phyloP scores from a whole-genome alignment of 2,888 invertebrate genomes.

The Lydus trimaculatus region DNA sequence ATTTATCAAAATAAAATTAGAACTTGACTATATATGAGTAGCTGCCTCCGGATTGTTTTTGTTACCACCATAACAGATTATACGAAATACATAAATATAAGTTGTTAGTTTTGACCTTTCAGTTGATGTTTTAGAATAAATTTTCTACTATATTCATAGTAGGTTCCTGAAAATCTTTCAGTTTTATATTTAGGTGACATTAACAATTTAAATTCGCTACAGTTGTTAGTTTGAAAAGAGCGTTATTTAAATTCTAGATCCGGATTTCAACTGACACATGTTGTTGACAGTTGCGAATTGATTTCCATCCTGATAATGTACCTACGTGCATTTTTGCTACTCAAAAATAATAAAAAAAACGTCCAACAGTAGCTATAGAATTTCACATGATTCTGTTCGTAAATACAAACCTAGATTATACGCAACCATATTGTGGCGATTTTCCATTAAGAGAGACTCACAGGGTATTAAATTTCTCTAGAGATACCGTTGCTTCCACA shows the following conservation, averaged over 20 bases:
- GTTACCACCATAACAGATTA: no score
- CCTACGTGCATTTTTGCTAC: neutral
- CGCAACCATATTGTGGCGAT: neutral
- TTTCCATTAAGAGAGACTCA: neutral
- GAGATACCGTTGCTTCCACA: neutral
- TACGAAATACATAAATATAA: no score
- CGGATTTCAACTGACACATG: neutral
- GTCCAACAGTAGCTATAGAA: no score
- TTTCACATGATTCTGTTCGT: no score
- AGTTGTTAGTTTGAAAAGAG: neutral
- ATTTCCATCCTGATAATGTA: neutral
- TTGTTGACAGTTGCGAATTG: neutral
- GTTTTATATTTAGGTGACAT: neutral
- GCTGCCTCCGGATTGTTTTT: no score
- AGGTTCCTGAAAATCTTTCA: neutral
- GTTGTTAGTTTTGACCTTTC: no score
- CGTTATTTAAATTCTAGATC: neutral
- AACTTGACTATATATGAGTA: no score
- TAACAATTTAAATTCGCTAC: neutral
- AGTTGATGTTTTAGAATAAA: no score
- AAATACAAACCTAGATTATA: no score
- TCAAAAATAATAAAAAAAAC: no score
- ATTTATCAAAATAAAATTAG: no score
- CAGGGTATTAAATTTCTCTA: neutral
- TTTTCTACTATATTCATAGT: neutral